These are phyloP conservation scores for Edolisoma coerulescens DNA, from an alignment of 2,113 vertebrate species.

Conservation along the genomic window DNA sequence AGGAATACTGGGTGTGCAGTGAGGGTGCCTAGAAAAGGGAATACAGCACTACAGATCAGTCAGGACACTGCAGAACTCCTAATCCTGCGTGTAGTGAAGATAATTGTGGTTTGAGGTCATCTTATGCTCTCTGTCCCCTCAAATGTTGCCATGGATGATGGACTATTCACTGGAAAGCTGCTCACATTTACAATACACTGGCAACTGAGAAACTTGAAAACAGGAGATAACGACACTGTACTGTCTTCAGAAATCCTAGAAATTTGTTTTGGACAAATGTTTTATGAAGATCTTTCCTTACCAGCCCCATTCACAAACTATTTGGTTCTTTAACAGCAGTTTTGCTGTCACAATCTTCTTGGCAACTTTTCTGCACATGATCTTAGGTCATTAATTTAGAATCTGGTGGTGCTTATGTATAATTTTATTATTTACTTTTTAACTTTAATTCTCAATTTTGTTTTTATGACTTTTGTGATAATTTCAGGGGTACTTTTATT, in stretches of 20 bases:
- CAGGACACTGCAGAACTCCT: not conserved
- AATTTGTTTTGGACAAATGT: not conserved
- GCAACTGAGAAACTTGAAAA: not conserved
- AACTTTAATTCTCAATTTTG: not conserved
- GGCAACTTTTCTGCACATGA: not conserved
- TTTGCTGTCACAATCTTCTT: not conserved
- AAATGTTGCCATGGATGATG: not conserved
- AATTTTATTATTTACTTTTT: not conserved
- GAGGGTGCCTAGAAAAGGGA: not conserved
- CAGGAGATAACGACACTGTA: not conserved
- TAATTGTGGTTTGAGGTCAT: not conserved
- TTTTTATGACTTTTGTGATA: not conserved
- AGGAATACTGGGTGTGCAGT: not conserved
- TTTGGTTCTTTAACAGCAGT: not conserved
- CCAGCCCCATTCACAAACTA: not conserved
- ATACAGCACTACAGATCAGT: not conserved
- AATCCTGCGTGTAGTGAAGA: not conserved
- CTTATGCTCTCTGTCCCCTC: not conserved
- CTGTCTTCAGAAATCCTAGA: not conserved
- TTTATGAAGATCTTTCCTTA: not conserved
- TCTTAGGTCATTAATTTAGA: not conserved
- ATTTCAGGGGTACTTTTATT: not conserved
- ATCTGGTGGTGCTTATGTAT: not conserved
- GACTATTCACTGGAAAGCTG: not conserved
- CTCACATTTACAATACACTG: not conserved